Evolutionary conservation across 2,797 vertebrate species (phyloP).

Genomic region (Sebastes cheni): DNA sequence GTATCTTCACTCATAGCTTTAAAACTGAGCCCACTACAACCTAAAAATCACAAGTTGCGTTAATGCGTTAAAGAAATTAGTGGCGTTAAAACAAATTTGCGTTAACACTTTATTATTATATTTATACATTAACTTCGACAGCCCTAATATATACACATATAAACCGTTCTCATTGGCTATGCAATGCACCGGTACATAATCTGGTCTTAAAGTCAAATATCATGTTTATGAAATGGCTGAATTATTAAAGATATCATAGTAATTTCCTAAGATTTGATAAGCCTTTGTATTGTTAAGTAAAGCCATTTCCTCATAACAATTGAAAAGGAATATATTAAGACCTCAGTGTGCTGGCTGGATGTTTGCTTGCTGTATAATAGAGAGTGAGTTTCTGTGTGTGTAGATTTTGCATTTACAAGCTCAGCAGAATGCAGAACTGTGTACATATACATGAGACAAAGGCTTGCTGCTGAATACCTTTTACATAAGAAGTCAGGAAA

Average conservation of each 20-base stretch:
- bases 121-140: no score
- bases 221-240: background rate
- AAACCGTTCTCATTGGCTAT: background rate
- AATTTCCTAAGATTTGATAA: background rate
- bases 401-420: conserved; percentile 49
- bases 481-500: conserved; percentile 57
- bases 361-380: conserved; percentile 7
- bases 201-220: background rate
- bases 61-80: no score
- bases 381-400: conserved; percentile 16
- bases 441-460: conserved; percentile 53
- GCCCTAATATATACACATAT: background rate
- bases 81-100: no score
- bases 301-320: conserved; percentile 1
- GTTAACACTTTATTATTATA: no score
- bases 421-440: conserved; percentile 53
- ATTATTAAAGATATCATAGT: background rate
- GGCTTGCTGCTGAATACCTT: conserved; percentile 52
- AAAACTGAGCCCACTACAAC: no score
- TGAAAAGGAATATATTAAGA: conserved; percentile 30
- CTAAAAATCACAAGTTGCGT: no score
- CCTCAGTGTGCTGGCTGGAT: conserved; percentile 19
- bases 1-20: no score
- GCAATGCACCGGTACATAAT: background rate
- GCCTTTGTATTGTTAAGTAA: conserved; percentile 1